Conservation (phyloP, 2,797 vertebrate species). For the Apodemus agrarius region DNA sequence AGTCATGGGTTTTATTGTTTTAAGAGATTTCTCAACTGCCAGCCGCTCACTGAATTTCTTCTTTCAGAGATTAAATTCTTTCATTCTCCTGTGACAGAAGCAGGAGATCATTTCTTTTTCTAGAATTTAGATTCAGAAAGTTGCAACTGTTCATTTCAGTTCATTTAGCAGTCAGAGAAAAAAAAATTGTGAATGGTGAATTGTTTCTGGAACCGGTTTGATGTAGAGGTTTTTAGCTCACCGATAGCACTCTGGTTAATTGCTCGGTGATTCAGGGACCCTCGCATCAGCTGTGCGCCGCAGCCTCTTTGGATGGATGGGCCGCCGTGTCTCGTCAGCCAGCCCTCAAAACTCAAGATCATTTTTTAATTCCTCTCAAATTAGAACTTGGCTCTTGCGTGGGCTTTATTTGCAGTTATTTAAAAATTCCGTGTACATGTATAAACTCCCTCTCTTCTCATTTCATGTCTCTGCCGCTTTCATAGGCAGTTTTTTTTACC, state of each 20-base stretch:
- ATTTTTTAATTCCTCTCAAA: constrained; percentile 6
- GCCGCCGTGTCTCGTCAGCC: neutral
- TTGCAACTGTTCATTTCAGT: constrained; percentile 24
- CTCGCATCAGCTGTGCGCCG: constrained; percentile 30
- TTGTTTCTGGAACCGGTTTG: constrained; percentile 54
- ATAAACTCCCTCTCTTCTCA: constrained; percentile 67
- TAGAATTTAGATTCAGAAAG: constrained; percentile 46
- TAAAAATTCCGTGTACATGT: constrained; percentile 34
- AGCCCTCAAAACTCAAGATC: constrained; percentile 43
- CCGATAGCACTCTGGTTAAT: constrained; percentile 20
- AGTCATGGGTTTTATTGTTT: neutral
- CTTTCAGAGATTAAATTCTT: neutral
- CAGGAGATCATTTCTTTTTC: constrained; percentile 63
- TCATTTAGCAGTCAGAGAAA: neutral
- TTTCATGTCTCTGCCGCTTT: constrained; percentile 70
- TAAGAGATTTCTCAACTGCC: constrained; percentile 11
- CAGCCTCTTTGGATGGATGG: neutral
- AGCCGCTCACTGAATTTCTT: neutral
- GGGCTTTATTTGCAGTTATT: constrained; percentile 61
- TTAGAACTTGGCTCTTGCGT: constrained; percentile 51
- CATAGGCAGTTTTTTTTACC: constrained; percentile 74
- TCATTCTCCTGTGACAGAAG: constrained; percentile 49
- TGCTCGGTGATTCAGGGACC: constrained; percentile 26
- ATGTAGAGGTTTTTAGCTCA: neutral
- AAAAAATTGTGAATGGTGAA: neutral